Base-by-base conservation (phyloP, 2,888 invertebrate genomes). In the Campaea margaritaria region DNA sequence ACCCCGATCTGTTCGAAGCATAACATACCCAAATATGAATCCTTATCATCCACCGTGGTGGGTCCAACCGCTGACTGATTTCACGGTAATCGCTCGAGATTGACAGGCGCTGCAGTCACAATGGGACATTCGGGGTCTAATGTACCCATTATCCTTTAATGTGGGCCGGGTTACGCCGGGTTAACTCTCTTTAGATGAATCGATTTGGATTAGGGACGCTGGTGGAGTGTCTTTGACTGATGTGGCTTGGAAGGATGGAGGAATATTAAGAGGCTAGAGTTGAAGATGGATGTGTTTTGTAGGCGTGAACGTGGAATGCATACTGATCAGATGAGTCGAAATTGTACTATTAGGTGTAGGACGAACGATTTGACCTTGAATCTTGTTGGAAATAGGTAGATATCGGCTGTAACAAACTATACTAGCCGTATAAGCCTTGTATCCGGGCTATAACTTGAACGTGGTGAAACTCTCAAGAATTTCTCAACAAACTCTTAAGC, bases 111-210 rank as follows among this genome's bases (percentile, higher is more conserved):
- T 66, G 63, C 65, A 65, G 58, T 70, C 68, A 85, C 82, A 86
- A 86, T 82, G 71, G 76, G 69, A 75, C 72, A 77, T 64, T 75
- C 66, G 50, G 73, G 58, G 61, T 76, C 69, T 79, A 79, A 76
- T 76, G 78, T 70, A 64, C 77, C 83, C 74, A 87, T 89, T 89
- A 90, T 88, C 82, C 83, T 76, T 76, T 86, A 87, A 88, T 86
- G 80, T 80, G 81, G 78, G 77, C 80, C 78, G 81, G 86, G 86
- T 86, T 86, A 85, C 82, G 79, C 74, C 66, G 78, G 81, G 82
- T 82, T 86, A 85, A 73, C 64, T 70, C 71, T 73, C 62, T 62
- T 79, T 75, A 84, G 85, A 87, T 85, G 79, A 83, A 86, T 84
- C 76, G 85, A 80, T 81, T 80, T 67, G 75, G 79, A 84, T 86